Percentiles rank a stretch among this genome's conserved stretches.
These are phyloP conservation scores for Pseudochirops corinnae DNA, from an alignment of 2,797 vertebrate genomes.

Conservation along the genomic window DNA sequence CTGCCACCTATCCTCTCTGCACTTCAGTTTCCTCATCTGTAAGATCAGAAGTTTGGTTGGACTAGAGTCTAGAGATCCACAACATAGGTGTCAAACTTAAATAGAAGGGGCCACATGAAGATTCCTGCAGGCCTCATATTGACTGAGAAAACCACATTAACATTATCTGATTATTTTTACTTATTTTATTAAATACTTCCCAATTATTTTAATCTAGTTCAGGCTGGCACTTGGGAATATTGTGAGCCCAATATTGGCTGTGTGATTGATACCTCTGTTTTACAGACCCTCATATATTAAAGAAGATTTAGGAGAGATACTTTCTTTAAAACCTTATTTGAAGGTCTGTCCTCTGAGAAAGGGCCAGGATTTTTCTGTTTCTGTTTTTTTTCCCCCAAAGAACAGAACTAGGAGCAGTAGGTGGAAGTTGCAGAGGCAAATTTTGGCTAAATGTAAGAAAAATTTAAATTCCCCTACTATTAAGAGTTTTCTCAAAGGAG, in stretches of 20 bases:
- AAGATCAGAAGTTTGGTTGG: background rate
- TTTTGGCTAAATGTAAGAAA: background rate
- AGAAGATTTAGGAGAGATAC: background rate
- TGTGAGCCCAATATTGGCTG: background rate
- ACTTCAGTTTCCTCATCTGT: background rate
- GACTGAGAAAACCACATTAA: background rate
- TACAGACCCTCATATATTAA: background rate
- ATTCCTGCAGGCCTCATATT: background rate
- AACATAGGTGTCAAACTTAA: background rate
- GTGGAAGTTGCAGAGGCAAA: background rate
- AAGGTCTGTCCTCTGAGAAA: background rate
- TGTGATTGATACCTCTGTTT: background rate
- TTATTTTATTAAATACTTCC: background rate
- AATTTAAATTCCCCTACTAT: background rate
- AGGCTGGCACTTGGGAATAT: background rate
- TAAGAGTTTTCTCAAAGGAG: background rate
- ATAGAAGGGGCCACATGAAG: background rate
- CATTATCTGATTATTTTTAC: background rate
- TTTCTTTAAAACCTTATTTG: background rate
- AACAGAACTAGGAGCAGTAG: background rate
- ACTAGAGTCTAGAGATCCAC: background rate
- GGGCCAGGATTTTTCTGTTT: background rate
- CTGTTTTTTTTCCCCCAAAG: background rate
- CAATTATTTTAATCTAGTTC: background rate
- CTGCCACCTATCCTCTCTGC: background rate